These are phyloP conservation scores for Brassicogethes aeneus DNA, from an alignment of 2,888 invertebrate genomes.

Conservation along the genomic window DNA sequence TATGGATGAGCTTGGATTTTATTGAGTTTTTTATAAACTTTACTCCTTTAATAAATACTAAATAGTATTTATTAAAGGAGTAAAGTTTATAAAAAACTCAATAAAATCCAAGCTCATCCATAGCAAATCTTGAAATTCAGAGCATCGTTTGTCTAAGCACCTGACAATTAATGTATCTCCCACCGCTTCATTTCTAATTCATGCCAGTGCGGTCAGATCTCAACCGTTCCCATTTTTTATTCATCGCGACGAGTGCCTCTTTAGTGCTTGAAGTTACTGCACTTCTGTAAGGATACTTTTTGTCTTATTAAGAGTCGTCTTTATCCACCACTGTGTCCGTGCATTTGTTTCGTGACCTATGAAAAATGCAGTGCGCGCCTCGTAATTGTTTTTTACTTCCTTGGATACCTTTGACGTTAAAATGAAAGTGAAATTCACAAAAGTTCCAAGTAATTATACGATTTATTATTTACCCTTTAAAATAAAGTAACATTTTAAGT, in stretches of 20 bases:
- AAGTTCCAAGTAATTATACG: neutral
- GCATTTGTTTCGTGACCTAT: neutral
- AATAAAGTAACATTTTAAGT: no score
- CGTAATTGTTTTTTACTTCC: neutral
- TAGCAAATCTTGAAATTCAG: no score
- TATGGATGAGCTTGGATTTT: no score
- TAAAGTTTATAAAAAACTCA: no score
- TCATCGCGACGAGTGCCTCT: constrained; percentile 20
- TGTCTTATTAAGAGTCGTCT: constrained; percentile 12
- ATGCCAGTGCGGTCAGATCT: constrained; percentile 33
- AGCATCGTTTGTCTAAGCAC: constrained; percentile 33
- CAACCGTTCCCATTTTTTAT: constrained; percentile 42
- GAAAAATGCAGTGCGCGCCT: no score
- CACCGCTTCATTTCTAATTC: constrained; percentile 20
- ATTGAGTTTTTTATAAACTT: no score
- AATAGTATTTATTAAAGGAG: no score
- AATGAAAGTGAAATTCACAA: neutral
- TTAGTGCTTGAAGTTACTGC: constrained; percentile 19
- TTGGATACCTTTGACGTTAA: neutral
- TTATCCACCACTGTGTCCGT: constrained; percentile 7
- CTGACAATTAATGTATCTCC: constrained; percentile 43
- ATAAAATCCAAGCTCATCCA: no score
- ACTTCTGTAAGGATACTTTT: constrained; percentile 18
- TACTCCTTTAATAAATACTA: no score
- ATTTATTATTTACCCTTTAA: no score